These are phyloP conservation scores for Rhineura floridana DNA, from an alignment of 2,113 vertebrate genomes.

Conservation along the genomic window DNA sequence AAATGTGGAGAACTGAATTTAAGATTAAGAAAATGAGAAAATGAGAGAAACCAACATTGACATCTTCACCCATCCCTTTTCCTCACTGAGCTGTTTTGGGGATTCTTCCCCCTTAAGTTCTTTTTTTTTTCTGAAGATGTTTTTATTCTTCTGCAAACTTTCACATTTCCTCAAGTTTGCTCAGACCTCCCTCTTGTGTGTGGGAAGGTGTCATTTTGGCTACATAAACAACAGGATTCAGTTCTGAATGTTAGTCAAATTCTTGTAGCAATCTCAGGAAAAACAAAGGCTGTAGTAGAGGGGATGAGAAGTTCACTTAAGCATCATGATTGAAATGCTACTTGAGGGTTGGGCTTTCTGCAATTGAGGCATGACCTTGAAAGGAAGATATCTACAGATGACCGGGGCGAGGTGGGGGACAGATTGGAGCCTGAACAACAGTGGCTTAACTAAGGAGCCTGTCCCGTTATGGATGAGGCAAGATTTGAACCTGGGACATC, in stretches of 20 bases:
- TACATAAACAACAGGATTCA: neutral
- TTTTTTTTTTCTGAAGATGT: too few relatives aligned
- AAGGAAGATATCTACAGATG: neutral
- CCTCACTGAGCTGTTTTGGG: too few relatives aligned
- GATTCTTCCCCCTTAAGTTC: too few relatives aligned
- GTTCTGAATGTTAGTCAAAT: neutral
- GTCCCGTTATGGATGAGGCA: neutral
- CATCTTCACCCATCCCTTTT: too few relatives aligned
- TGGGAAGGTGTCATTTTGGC: too few relatives aligned
- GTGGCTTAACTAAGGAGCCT: neutral
- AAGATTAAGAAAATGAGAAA: too few relatives aligned
- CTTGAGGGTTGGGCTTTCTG: neutral
- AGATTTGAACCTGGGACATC: slow-evolving; percentile 6
- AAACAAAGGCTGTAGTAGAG: neutral
- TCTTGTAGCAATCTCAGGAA: neutral
- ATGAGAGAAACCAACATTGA: too few relatives aligned
- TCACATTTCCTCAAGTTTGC: too few relatives aligned
- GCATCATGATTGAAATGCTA: neutral
- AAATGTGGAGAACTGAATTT: too few relatives aligned
- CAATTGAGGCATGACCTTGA: neutral
- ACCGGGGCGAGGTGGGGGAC: neutral
- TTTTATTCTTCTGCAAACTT: too few relatives aligned
- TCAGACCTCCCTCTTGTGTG: too few relatives aligned
- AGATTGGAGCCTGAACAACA: neutral
- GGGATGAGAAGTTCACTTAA: neutral